Conservation (phyloP, 2,113 vertebrate genomes). For the Chionomys nivalis region DNA sequence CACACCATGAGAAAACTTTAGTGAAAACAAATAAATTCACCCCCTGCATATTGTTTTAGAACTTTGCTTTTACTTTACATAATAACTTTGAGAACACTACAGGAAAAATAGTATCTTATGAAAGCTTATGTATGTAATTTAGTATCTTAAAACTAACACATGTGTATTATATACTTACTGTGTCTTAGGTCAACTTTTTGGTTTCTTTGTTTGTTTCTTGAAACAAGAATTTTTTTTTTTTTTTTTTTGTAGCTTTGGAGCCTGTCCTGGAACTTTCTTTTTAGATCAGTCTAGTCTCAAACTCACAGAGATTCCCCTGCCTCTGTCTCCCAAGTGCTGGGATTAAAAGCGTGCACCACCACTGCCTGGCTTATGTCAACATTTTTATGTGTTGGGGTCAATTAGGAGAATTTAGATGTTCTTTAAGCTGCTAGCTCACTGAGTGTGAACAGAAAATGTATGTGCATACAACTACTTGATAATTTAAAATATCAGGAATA, state of each 20-base stretch:
- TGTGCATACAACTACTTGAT: neutral
- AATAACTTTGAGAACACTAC: neutral
- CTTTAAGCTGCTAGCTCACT: neutral
- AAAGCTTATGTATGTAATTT: neutral
- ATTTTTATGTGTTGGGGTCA: neutral
- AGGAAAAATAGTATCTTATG: neutral
- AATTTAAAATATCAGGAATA: neutral
- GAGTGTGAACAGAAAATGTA: neutral
- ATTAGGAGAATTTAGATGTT: neutral
- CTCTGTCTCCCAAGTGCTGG: no score
- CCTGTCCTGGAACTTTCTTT: no score
- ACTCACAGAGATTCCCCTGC: no score
- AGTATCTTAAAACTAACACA: neutral
- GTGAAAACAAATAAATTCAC: neutral
- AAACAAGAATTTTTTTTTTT: no score
- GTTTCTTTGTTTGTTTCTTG: no score
- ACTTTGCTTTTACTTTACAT: neutral
- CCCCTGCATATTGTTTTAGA: neutral
- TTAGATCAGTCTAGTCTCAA: no score
- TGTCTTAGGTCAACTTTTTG: neutral
- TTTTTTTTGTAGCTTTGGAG: no score
- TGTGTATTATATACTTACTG: neutral
- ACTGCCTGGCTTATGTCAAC: neutral
- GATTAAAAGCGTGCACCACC: no score
- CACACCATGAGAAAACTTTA: neutral